Evolutionary conservation across 2,888 invertebrate genomes (phyloP), one percentile per base, ranked within the genome.

Genomic region (Muscina levida): DNA sequence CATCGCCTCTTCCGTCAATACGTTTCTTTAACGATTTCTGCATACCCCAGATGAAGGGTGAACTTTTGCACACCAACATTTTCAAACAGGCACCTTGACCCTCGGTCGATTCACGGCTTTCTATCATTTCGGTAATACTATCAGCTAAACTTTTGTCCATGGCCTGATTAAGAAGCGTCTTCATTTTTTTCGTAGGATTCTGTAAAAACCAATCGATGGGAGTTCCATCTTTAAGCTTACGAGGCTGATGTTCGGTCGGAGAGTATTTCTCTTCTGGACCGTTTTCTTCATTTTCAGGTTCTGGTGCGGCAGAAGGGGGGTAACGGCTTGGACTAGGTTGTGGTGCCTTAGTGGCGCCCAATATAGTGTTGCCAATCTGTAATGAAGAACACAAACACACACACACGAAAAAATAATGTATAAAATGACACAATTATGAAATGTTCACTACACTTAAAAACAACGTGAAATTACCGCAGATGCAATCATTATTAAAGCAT

Each of bases 401-500:
- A 10, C 17, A 19, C 15, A 26, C 22, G 2, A 8, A 53, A 31
- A 17, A 15, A 19, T 46, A 13, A 0, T n/a, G n/a, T n/a, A n/a
- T n/a, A n/a, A 17, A 6, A 26, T 48, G 11, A 5, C 15, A 19
- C 2, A 19, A 48, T n/a, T 0, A 2, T 26, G 1, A 65, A 8
- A 10, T 31, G 8, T 31, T 31, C 31, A 31, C 3, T 5, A 31
- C 31, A 8, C 4, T 31, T 31, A 8, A 31, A 31, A 8, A 13
- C 31, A 15, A 6, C 37, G 6, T 19, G 22, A 56, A 89, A 92
- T 92, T 90, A 96, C 96, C 93, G 96, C 92, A 91, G 96, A 96
- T 0, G 96, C 96, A 15, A 97, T 92, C 89, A 96, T 95, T 82
- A 97, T 94, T 15, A 96, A 92, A 19, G 95, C 95, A 88, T 97